These are phyloP conservation scores for Harpalus rubripes DNA, from an alignment of 2,888 invertebrate species.

Conservation along the genomic window DNA sequence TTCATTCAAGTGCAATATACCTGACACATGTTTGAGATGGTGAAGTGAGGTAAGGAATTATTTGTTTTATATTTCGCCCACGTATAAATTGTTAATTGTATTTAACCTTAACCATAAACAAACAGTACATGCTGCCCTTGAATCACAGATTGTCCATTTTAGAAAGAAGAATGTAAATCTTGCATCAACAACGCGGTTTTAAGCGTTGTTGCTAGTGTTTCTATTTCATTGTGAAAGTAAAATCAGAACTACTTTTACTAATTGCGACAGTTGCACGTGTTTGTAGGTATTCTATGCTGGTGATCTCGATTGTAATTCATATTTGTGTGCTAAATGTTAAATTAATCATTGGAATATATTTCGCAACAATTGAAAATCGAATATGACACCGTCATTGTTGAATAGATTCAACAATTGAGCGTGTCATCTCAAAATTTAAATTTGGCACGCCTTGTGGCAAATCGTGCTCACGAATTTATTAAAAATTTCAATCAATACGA, in stretches of 20 bases:
- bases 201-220: constrained; percentile 39
- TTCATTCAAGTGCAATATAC: constrained; percentile 37
- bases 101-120: constrained; percentile 63
- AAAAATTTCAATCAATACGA: constrained; percentile 61
- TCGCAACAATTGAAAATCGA: not conserved
- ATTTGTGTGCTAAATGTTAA: not conserved
- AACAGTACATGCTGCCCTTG: constrained; percentile 59
- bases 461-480: constrained; percentile 55
- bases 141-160: constrained; percentile 46
- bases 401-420: constrained; percentile 13
- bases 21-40: constrained; percentile 49
- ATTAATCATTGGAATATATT: constrained; percentile 19
- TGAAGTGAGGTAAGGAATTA: constrained; percentile 60
- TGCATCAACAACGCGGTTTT: constrained; percentile 33
- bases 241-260: constrained; percentile 65
- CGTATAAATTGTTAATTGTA: constrained; percentile 58
- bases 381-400: not conserved
- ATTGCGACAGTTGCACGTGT: constrained; percentile 61
- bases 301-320: too few species aligned
- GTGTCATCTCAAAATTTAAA: constrained; percentile 48
- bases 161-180: constrained; percentile 41
- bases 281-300: constrained; percentile 21
- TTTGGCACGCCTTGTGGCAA: constrained; percentile 45
- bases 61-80: constrained; percentile 62
- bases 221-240: constrained; percentile 65